phyloP scores from a whole-genome alignment of 2,113 vertebrate species.

The Plotosus lineatus region DNA sequence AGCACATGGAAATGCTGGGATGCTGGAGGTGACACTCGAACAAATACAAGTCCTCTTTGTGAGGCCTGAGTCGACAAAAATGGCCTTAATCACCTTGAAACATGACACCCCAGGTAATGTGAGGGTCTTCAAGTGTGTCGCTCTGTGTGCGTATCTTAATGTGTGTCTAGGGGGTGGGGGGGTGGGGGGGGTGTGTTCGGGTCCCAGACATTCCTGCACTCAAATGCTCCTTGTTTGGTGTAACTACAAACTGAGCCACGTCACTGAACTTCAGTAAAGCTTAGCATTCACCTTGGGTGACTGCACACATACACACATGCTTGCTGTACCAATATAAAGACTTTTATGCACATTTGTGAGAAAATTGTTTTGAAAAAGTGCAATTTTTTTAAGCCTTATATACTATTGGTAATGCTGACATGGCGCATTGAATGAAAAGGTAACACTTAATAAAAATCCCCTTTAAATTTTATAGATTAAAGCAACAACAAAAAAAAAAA shows the following conservation, averaged over 20 bases:
- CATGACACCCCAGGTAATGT: slow-evolving; percentile 44
- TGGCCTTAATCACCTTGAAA: slow-evolving; percentile 61
- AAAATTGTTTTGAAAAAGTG: not conserved
- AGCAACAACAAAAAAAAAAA: too few species aligned
- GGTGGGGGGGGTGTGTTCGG: not conserved
- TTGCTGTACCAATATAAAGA: not conserved
- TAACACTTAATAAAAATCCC: not conserved
- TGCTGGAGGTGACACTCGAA: slow-evolving; percentile 45
- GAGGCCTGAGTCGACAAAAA: slow-evolving; percentile 38
- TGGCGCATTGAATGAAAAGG: not conserved
- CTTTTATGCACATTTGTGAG: not conserved
- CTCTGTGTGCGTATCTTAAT: not conserved
- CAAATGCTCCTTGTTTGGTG: slow-evolving; percentile 12
- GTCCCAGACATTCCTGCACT: slow-evolving; percentile 13
- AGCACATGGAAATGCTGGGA: slow-evolving; percentile 58
- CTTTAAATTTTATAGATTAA: not conserved
- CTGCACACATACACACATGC: not conserved
- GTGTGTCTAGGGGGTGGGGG: slow-evolving; percentile 6
- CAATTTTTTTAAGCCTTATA: slow-evolving; percentile 11
- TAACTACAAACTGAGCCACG: not conserved
- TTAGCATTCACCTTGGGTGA: slow-evolving; percentile 15
- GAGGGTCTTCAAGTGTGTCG: slow-evolving; percentile 24
- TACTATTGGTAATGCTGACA: not conserved
- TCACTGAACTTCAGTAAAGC: not conserved
- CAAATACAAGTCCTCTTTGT: slow-evolving; percentile 63